phyloP scores from a whole-genome alignment of 2,797 vertebrate species.

The Sebastes matsubarae region DNA sequence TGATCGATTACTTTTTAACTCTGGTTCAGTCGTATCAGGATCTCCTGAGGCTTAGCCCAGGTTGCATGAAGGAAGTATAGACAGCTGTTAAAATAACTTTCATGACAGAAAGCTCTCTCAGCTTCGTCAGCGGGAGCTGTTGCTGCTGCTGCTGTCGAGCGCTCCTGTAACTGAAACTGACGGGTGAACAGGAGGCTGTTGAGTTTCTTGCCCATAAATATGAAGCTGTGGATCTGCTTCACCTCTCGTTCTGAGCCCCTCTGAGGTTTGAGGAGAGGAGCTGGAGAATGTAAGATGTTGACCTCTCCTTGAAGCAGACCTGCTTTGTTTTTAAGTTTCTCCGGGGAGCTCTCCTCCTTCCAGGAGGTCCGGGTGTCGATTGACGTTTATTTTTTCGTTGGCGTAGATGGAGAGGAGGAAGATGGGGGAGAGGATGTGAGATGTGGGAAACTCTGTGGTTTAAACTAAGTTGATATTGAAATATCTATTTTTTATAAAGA shows the following conservation, averaged over 20 bases:
- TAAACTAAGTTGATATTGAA: not conserved
- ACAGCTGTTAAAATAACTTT: constrained; percentile 28
- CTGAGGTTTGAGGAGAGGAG: not conserved
- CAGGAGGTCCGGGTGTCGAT: not conserved
- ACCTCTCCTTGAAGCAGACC: not conserved
- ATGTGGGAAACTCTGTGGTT: not conserved
- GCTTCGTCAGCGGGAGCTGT: not conserved
- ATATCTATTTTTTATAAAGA: not conserved
- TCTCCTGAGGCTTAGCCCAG: not conserved
- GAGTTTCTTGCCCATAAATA: constrained; percentile 17
- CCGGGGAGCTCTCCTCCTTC: not conserved
- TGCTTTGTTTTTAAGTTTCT: not conserved
- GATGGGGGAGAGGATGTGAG: not conserved
- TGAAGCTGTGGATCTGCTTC: not conserved
- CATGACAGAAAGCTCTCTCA: not conserved
- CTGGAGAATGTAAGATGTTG: not conserved
- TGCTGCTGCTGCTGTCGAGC: not conserved
- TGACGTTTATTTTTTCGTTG: not conserved
- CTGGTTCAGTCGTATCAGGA: not conserved
- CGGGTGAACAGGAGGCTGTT: not conserved
- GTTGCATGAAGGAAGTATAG: not conserved
- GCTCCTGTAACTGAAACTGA: constrained; percentile 15
- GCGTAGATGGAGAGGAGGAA: not conserved
- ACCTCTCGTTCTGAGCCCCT: not conserved
- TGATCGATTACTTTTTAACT: not conserved